Base-by-base conservation (phyloP, 2,113 vertebrate species). In the Dicerorhinus sumatrensis region DNA sequence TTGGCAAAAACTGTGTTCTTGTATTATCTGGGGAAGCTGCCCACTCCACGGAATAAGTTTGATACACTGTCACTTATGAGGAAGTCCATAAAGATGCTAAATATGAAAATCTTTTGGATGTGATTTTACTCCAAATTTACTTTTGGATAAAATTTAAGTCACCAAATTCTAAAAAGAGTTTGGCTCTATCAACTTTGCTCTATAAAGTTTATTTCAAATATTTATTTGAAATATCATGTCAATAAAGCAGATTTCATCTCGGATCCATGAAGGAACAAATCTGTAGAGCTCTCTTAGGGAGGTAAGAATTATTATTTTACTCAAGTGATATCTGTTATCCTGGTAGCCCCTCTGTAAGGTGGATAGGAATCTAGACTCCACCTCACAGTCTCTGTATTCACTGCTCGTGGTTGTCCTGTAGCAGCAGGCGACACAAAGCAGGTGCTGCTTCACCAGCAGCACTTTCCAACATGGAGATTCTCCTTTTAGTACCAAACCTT, bases 191-290 rank as follows among this genome's bases (percentile, higher is more conserved):
- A 89, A 70, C 51, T 77, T 69, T 54, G 76, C 76, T 88, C 42
- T 42, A 42, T 89, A 88, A 89, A 10, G 54, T 84, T 89, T 79
- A 69, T 75, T 87, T 89, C 39, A 95, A 89, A 95, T 72, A 62
- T 29, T 42, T 42, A 69, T 75, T 87, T 89, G 48, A 95, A 89
- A 93, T 72, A 62, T 29, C 60, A 36, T 6, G 1, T 81, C 14
- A 46, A 25, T 33, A 73, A 63, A 76, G 23, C 27, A 9, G 10
- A 42, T 29, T 54, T 25, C 7, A 79, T 20, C 27, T 80, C 77
- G 65, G 54, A 62, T 27, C 9, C 27, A 3, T 91, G 33, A 70
- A 69, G 51, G 27, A 86, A 56, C 42, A 86, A 70, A 79, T 8
- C 6, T 63, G 10, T 56, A 70, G 51, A 79, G n/a, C 9, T 85